Base-by-base conservation (phyloP, 2,888 invertebrate species). In the Rotaria macrura region DNA sequence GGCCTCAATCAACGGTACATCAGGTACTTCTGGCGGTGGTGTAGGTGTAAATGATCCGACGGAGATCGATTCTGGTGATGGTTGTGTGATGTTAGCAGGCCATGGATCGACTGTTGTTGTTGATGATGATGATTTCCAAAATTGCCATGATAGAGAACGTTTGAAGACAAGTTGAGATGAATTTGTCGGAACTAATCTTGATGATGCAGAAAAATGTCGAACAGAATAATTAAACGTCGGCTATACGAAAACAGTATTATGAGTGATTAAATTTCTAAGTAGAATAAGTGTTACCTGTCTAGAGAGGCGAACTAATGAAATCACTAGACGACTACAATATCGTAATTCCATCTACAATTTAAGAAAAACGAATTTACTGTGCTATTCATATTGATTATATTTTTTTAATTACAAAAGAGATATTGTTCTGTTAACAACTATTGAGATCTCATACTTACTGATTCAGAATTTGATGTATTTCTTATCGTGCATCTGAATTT, bases 121-220 rank as follows among this genome's bases (percentile, higher is more conserved):
- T 43, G 43, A 9, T 43, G 79, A 12, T n/a, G 38, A 43, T 79
- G 40, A 12, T 43, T 79, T 40, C 79, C 79, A 79, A n/a, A 79
- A 79, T 43, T 79, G 79, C 79, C 79, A 79, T 43, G 79, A 79
- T 43, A 79, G n/a, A 23, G 40, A 40, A 43, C 79, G 79, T 79
- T 79, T 79, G 1, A 79, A 40, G 25, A 79, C n/a, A 43, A 79
- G n/a, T 79, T 79, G 79, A 38, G 34, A 20, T 14, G 65, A 65
- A 65, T 20, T 65, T 34, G 20, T 65, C 20, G 65, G 65, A 65
- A 34, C 34, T 34, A 65, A 79, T 43, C 79, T 40, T 79, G 79
- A 43, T 14, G 40, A 43, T 12, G 79, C 25, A 79, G 79, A 79
- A n/a, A 79, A 79, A 25, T 40, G 43, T 79, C 79, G 79, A 79